phyloP scores from a whole-genome alignment of 2,888 invertebrate genomes.

The Campoplex capitator region DNA sequence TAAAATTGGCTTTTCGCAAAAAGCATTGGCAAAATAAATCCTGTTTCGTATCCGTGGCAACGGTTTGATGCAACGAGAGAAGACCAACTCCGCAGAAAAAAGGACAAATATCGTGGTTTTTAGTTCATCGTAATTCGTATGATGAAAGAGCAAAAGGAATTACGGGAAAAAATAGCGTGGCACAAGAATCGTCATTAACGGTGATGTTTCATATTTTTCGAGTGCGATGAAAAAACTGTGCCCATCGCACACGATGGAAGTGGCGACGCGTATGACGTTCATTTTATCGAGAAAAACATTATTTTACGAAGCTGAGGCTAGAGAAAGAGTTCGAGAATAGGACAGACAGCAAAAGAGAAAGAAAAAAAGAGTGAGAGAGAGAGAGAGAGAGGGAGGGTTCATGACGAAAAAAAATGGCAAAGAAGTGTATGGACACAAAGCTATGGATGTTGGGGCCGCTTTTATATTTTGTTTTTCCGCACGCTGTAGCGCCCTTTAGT shows the following conservation, averaged over 20 bases:
- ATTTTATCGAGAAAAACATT: constrained; percentile 26
- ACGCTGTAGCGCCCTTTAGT: constrained; percentile 21
- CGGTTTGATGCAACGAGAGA: neutral
- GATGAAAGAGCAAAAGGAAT: neutral
- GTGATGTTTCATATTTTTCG: constrained; percentile 2
- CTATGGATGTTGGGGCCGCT: neutral
- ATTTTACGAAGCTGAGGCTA: constrained; percentile 21
- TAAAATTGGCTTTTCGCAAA: neutral
- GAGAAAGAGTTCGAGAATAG: constrained; percentile 2
- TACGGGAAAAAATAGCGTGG: neutral
- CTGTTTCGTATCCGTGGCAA: neutral
- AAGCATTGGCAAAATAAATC: neutral
- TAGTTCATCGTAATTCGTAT: neutral
- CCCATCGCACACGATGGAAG: neutral
- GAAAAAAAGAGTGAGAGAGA: neutral
- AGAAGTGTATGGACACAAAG: neutral
- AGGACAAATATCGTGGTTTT: neutral
- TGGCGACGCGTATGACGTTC: constrained; percentile 24
- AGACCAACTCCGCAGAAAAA: neutral
- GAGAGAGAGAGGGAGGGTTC: neutral
- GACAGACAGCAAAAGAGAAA: neutral
- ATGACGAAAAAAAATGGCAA: constrained; percentile 12
- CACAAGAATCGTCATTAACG: constrained; percentile 7
- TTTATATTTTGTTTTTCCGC: constrained; percentile 21
- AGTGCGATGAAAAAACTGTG: constrained; percentile 14